Base-by-base conservation (phyloP, 2,797 vertebrate genomes). In the Neostethus bicornis region DNA sequence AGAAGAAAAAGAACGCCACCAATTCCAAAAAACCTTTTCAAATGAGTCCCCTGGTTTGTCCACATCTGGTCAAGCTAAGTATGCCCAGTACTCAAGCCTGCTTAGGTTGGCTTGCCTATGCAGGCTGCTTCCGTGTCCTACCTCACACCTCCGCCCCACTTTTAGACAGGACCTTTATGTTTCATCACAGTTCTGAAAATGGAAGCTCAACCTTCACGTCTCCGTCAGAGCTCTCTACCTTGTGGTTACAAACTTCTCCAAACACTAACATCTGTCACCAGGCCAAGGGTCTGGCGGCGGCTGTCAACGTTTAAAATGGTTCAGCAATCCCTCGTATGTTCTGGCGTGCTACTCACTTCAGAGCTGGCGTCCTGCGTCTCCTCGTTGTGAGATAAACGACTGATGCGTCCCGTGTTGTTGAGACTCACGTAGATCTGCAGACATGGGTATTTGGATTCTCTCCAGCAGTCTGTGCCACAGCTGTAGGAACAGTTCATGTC, bases 371-470 rank as follows among this genome's bases (percentile, higher is more conserved):
- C 95, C 84, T 95, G 92, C 3, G 93, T 94, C 87, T 97, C 95
- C 74, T 98, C 94, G 0, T 92, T 96, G 89, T 96, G 94, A 83
- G 95, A 96, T 67, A 98, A 92, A 38, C 94, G 93, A 61, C 90
- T 88, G 79, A 94, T 88, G 63, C 92, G 92, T 29, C 94, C 94
- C 0, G 94, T 95, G 84, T 90, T 90, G 42, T 95, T 96, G 87
- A 99, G 81, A 79, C 94, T 97, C 75, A 98, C 95, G 0, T 94
- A 97, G 74, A 98, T 94, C 90, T 96, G 95, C 66, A 99, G 93
- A 87, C 96, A 98, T 42, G 95, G 95, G 73, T 95, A 97, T 81
- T 92, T 94, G 59, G 96, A 96, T 65, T 87, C 92, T 73, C 94
- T 93, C 93, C 93, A 94, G 90, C 96, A 97, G 63, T 97, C 95